A percentile compares a stretch with the other conserved stretches of the same genome.
Conservation (phyloP, 2,888 invertebrate genomes). For the Cryptophagus acutangulus region DNA sequence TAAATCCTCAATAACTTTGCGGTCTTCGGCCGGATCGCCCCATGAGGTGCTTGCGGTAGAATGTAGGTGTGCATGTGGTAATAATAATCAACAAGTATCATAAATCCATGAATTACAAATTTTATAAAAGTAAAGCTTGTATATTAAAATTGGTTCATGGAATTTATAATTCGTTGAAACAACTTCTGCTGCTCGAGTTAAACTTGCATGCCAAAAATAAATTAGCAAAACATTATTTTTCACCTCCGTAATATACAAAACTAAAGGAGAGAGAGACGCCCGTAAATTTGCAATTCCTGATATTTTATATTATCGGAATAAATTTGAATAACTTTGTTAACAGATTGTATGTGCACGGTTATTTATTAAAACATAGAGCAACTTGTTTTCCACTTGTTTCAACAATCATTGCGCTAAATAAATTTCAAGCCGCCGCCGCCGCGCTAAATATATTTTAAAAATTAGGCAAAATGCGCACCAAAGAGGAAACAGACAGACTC, state of each 20-base stretch:
- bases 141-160: constrained; percentile 24
- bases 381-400: no score
- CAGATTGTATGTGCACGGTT: no score
- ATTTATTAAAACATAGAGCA: no score
- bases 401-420: no score
- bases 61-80: constrained; percentile 24
- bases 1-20: no score
- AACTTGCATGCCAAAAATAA: constrained; percentile 17
- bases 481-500: no score
- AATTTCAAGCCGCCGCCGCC: no score
- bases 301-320: no score
- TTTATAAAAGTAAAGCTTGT: constrained; percentile 22
- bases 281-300: constrained; percentile 14
- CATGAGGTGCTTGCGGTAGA: constrained; percentile 14
- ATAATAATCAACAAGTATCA: constrained; percentile 24
- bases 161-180: constrained; percentile 18
- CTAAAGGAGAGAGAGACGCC: no score
- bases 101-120: constrained; percentile 26
- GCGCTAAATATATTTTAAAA: not conserved
- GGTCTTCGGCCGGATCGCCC: no score
- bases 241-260: constrained; percentile 4
- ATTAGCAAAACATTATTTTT: constrained; percentile 14
- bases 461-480: no score
- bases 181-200: constrained; percentile 8
- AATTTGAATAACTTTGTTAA: no score